Conservation (phyloP, 2,888 invertebrate genomes). For the Cantharis rustica region DNA sequence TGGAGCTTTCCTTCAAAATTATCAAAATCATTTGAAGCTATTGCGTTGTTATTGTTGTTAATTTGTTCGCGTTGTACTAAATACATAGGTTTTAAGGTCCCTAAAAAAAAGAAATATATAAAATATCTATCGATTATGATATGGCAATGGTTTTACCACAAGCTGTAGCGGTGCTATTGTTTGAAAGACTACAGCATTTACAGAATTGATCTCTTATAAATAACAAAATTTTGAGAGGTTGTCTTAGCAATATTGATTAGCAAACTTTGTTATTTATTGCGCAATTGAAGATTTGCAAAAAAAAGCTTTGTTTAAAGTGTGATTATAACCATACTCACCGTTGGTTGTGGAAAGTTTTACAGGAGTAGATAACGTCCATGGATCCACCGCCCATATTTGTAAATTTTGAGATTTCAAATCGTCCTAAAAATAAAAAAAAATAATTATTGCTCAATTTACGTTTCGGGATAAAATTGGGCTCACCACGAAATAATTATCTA, state of each 20-base stretch:
- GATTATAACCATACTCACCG: slow-evolving; percentile 29
- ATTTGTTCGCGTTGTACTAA: slow-evolving; percentile 45
- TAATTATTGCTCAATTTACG: neutral
- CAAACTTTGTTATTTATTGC: neutral
- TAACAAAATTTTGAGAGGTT: neutral
- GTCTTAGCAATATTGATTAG: slow-evolving; percentile 5
- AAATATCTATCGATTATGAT: neutral
- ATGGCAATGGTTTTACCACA: neutral
- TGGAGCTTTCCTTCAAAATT: slow-evolving; percentile 15
- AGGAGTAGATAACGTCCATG: slow-evolving; percentile 41
- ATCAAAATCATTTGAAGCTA: slow-evolving; percentile 8
- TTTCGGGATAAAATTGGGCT: slow-evolving; percentile 23
- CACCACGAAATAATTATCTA: slow-evolving; percentile 50
- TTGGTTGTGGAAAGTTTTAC: slow-evolving; percentile 37
- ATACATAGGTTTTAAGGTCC: slow-evolving; percentile 50
- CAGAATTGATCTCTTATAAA: neutral
- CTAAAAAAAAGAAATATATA: slow-evolving; percentile 32
- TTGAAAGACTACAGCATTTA: neutral
- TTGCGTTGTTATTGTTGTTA: slow-evolving; percentile 21
- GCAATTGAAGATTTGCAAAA: neutral
- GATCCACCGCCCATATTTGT: slow-evolving; percentile 50
- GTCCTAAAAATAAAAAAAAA: slow-evolving; percentile 39
- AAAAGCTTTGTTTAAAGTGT: slow-evolving; percentile 7
- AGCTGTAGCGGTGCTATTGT: neutral
- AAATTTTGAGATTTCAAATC: slow-evolving; percentile 41